These are phyloP conservation scores for Wasmannia auropunctata DNA, from an alignment of 1,140 invertebrate genomes.

Conservation along the genomic window DNA sequence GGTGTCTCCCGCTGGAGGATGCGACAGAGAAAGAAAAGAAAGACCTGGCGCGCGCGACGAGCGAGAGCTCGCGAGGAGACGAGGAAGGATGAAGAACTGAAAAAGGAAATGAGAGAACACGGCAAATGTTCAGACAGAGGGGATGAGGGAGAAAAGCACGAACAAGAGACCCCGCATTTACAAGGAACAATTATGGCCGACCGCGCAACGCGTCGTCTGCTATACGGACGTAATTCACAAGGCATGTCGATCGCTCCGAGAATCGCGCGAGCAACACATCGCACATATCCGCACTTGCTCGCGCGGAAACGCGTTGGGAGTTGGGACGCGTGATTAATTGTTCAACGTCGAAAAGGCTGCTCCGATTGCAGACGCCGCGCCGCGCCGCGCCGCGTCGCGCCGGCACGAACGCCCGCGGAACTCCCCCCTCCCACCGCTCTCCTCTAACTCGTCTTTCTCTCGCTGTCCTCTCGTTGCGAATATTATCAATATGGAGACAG, in stretches of 20 bases:
- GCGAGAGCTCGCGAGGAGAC: neutral
- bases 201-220: slow-evolving; percentile 68
- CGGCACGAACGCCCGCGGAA: neutral
- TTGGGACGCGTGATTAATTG: neutral
- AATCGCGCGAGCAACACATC: too few relatives aligned
- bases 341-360: neutral
- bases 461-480: neutral
- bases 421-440: neutral
- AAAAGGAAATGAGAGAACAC: slow-evolving; percentile 13
- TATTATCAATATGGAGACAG: neutral
- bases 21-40: neutral
- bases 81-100: neutral
- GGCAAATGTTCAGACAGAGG: neutral
- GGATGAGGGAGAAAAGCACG: neutral
- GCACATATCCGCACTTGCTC: too few relatives aligned
- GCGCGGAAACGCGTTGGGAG: neutral
- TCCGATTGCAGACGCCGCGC: neutral
- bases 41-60: neutral
- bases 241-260: neutral
- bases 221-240: slow-evolving; percentile 35
- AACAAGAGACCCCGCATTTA: slow-evolving; percentile 50
- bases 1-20: slow-evolving; percentile 64
- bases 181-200: slow-evolving; percentile 72
- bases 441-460: neutral
- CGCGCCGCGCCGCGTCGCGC: neutral